Evolutionary conservation across 2,113 vertebrate species (phyloP).

Genomic region (Columbina picui): DNA sequence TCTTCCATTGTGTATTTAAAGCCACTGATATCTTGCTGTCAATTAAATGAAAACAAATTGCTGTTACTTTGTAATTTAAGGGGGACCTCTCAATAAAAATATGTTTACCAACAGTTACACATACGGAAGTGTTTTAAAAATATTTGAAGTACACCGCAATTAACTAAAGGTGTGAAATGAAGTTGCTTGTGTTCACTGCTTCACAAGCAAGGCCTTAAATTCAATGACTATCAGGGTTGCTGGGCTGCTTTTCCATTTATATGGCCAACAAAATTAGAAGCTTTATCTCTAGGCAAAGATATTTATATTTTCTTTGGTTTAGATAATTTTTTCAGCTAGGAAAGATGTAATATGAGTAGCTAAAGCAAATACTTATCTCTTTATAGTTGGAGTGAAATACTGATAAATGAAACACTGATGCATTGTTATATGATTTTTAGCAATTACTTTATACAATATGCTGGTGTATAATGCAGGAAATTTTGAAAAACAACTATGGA

Average conservation of each 20-base stretch:
- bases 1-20: slow-evolving; percentile 58
- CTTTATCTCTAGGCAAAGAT: neutral
- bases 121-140: slow-evolving; percentile 11
- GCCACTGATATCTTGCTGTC: slow-evolving; percentile 36
- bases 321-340: neutral
- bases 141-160: neutral
- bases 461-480: neutral
- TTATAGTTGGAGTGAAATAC: neutral
- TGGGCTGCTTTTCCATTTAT: neutral
- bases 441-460: neutral
- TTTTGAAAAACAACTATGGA: neutral
- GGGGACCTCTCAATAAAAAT: slow-evolving; percentile 24
- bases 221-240: neutral
- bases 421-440: neutral
- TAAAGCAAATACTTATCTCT: neutral
- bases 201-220: neutral
- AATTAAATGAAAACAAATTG: slow-evolving; percentile 49
- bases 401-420: neutral
- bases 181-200: neutral
- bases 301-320: neutral
- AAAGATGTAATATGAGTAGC: neutral
- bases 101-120: slow-evolving; percentile 14
- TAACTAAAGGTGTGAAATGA: slow-evolving; percentile 40
- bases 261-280: neutral
- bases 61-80: slow-evolving; percentile 39